Evolutionary conservation across 1,140 invertebrate genomes (phyloP).

Genomic region (Muscidifurax raptorellus): DNA sequence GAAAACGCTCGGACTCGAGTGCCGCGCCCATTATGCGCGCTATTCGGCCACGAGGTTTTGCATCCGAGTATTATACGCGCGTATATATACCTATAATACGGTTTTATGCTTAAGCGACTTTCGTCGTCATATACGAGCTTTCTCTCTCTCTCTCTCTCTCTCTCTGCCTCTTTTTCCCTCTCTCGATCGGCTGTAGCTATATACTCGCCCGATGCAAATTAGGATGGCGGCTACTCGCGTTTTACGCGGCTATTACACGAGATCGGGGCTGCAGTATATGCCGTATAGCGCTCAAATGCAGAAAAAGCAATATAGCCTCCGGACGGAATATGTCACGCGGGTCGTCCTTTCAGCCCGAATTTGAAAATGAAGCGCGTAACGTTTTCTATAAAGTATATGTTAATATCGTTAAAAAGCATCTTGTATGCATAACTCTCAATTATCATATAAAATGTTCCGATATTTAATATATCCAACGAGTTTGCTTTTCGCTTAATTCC

Average conservation of each 20-base stretch:
- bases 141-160: background rate
- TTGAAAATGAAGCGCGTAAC: background rate
- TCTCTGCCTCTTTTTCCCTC: background rate
- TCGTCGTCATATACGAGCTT: background rate
- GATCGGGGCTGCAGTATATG: too few relatives aligned
- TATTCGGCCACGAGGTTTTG: background rate
- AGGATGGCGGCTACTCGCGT: background rate
- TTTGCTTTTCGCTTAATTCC: too few relatives aligned
- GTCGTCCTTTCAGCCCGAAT: background rate
- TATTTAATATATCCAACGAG: too few relatives aligned
- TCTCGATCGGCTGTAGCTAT: background rate
- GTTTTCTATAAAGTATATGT: too few relatives aligned
- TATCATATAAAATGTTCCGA: too few relatives aligned
- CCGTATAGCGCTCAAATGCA: background rate
- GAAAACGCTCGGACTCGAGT: constrained; percentile 23
- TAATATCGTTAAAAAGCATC: too few relatives aligned
- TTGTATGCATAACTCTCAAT: too few relatives aligned
- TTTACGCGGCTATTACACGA: background rate
- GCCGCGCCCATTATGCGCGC: background rate
- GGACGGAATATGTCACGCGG: background rate
- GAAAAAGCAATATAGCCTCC: constrained; percentile 29
- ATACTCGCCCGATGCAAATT: background rate
- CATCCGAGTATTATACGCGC: background rate
- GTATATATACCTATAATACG: background rate
- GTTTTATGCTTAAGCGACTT: background rate